phyloP scores from a whole-genome alignment of 2,888 invertebrate genomes.

The Choreutis nemorana region DNA sequence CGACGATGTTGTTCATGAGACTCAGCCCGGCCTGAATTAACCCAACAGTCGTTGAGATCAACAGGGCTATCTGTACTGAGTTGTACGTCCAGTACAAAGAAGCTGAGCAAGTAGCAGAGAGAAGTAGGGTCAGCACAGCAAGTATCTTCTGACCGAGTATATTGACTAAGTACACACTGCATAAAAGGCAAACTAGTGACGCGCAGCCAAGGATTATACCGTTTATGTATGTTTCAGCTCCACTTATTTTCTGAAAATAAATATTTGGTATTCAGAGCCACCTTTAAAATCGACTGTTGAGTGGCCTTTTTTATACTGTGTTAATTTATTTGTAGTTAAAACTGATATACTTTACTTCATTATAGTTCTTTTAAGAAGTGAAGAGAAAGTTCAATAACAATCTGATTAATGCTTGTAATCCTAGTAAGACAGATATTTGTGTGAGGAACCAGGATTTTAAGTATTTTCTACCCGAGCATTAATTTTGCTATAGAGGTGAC shows the following conservation, averaged over 20 bases:
- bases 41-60: conserved; percentile 26
- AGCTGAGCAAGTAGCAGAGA: conserved; percentile 20
- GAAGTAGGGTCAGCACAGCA: conserved; percentile 19
- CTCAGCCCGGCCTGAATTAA: conserved; percentile 26
- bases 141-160: conserved; percentile 23
- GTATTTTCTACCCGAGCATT: no score
- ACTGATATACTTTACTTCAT: no score
- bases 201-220: conserved; percentile 24
- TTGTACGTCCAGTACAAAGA: conserved; percentile 27
- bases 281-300: background rate
- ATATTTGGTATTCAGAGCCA: background rate
- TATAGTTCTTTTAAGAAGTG: no score
- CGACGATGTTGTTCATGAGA: conserved; percentile 25
- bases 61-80: conserved; percentile 24
- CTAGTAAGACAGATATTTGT: no score
- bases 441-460: no score
- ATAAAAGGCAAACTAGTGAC: conserved; percentile 19
- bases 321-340: background rate
- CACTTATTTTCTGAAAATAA: conserved; percentile 25
- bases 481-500: no score
- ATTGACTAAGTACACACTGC: conserved; percentile 21
- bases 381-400: no score
- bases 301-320: background rate
- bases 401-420: no score
- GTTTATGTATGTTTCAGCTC: conserved; percentile 27